phyloP scores from a whole-genome alignment of 2,797 vertebrate genomes.

The Darevskia nairensis region DNA sequence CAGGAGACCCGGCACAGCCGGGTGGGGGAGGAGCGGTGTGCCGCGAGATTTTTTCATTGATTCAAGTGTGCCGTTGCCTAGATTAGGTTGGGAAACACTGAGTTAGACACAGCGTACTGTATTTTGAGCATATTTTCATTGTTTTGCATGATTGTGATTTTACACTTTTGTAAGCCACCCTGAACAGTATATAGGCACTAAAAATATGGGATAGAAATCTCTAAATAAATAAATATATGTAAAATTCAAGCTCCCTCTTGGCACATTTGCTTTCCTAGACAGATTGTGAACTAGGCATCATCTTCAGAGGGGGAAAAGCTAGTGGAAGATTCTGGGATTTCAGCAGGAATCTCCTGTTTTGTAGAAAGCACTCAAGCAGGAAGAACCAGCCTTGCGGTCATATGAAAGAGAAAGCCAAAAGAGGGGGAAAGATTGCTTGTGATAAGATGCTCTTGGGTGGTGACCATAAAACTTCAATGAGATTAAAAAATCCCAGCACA shows the following conservation, averaged over 20 bases:
- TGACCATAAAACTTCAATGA: conserved; percentile 69
- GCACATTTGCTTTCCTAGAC: conserved; percentile 17
- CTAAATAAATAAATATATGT: neutral
- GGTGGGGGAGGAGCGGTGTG: no score
- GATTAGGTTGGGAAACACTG: no score
- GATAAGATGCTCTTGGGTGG: conserved; percentile 54
- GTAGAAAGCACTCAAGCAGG: neutral
- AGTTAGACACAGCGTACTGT: no score
- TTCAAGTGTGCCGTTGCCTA: no score
- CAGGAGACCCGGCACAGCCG: no score
- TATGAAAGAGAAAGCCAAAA: conserved; percentile 22
- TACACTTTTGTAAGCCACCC: no score
- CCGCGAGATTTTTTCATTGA: no score
- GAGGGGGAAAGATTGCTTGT: conserved; percentile 60
- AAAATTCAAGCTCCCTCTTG: neutral
- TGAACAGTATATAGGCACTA: no score
- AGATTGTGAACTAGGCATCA: neutral
- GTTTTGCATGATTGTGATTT: no score
- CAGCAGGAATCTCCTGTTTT: neutral
- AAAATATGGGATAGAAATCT: neutral
- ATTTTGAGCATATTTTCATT: no score
- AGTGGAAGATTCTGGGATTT: neutral
- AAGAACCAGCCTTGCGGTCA: neutral
- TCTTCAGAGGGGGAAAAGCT: neutral
- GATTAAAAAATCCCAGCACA: conserved; percentile 70